Percentiles rank a stretch among this genome's conserved stretches.
phyloP scores from a whole-genome alignment of 2,797 vertebrate genomes.

The Saxicola maurus region DNA sequence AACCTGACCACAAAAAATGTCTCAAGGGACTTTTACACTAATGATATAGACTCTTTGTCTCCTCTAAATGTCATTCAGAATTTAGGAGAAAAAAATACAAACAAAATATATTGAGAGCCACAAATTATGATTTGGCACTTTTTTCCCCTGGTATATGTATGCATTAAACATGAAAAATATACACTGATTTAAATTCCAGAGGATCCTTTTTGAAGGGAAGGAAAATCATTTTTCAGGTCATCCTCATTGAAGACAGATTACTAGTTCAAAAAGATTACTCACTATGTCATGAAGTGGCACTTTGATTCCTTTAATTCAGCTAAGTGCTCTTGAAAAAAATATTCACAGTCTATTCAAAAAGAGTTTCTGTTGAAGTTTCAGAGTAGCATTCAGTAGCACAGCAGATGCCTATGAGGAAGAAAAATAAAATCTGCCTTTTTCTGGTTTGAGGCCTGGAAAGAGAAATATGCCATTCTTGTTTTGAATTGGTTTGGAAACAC shows the following conservation, averaged over 20 bases:
- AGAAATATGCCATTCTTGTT: background rate
- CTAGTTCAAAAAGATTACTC: background rate
- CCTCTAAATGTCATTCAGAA: background rate
- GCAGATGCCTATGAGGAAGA: background rate
- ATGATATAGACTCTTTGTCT: background rate
- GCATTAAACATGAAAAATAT: background rate
- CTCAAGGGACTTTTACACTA: background rate
- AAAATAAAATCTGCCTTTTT: background rate
- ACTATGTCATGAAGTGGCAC: background rate
- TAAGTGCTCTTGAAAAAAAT: background rate
- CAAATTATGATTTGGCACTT: background rate
- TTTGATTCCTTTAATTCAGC: background rate
- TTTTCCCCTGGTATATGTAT: background rate
- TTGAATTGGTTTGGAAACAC: background rate
- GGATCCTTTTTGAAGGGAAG: background rate
- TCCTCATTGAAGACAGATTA: background rate
- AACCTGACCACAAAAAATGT: background rate
- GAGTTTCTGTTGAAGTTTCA: background rate
- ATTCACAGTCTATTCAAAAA: background rate
- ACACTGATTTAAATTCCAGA: background rate
- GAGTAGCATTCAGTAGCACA: background rate
- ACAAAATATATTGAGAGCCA: background rate
- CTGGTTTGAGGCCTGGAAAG: background rate
- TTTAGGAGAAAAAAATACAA: background rate
- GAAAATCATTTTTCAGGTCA: background rate